Base-by-base conservation (phyloP, 2,113 vertebrate species). In the Aythya baeri region DNA sequence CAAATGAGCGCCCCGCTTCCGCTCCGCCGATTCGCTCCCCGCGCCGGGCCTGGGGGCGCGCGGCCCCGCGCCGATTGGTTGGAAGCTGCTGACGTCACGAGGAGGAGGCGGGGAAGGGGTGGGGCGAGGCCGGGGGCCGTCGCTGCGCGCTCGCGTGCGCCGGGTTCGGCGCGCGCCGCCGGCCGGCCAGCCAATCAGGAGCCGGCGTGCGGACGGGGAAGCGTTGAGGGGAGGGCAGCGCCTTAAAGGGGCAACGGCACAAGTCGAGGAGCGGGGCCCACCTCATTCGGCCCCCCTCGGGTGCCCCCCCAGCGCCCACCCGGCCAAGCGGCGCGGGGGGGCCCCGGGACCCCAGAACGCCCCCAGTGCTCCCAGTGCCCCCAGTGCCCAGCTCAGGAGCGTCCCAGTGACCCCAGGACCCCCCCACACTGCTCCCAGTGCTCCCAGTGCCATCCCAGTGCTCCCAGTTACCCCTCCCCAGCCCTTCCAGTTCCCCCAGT, bases 11-110 rank as follows among this genome's bases (percentile, higher is more conserved):
- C 1, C 17, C 21, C 5, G 46, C 46, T n/a, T 20, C 78, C 1
- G 17, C 18, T 22, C 31, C 27, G 8, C 59, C 43, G 7, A 90
- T 94, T 94, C 86, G 94, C 36, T 49, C 2, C 41, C 41, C 5
- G 43, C 6, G 10, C 61, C 17, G 29, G 22, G 12, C 14, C 11
- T 22, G 1, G 26, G 2, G 0, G 3, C 1, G 5, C 1, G 20
- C 4, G 11, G 38, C 9, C 38, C 1, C 9, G 3, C 55, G 55
- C 11, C 10, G 83, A 88, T 88, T 94, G 90, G 94, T 31, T 21
- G 49, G 2, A 0, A 2, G 0, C 26, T 1, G 27, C 38, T 1
- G 8, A 57, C 82, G 78, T 89, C 58, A 26, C 4, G 18, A 1
- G 11, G 0, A 67, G 57, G 29, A 2, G 17, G 63, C 13, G 32